Base-by-base conservation (phyloP, 2,888 invertebrate genomes). In the Noctua fimbriata region DNA sequence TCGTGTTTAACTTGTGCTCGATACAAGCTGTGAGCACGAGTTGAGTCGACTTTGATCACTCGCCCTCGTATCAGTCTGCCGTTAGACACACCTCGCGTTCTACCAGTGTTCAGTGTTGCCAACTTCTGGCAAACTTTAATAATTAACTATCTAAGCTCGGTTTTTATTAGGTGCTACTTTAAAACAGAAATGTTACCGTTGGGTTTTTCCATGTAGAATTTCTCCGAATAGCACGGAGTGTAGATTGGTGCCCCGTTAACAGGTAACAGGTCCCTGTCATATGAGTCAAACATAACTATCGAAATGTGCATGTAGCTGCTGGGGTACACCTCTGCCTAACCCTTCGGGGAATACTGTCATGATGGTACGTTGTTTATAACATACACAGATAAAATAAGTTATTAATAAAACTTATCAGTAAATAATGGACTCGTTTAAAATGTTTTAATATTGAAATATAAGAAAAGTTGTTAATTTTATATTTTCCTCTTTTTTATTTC, bases 1-100 rank as follows among this genome's bases (percentile, higher is more conserved):
- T 28, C 63, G 52, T 47, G 75, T 75, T 24, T 28, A 82, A 18
- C 47, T 75, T 36, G 60, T 55, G 67, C 24, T 80, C 60, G 36
- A 76, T 28, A 44, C 69, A 69, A 55, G 76, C 60, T 83, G 83
- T 24, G 76, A 82, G 18, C 80, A 55, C 52, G 49, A 32, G 66
- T 52, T 58, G 60, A 80, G 67, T 44, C 32, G 44, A 83, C 44
- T 80, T 83, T 76, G 60, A 80, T 83, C 60, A 82, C 67, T 69
- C 16, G 44, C 49, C 32, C 14, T 28, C 9, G 44, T 28, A 60
- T 52, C 21, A 52, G 82, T 44, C 24, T 60, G 14, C n/a, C 44
- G 44, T 16, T 52, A 63, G 18, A 9, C 36, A n/a, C 44, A 55
- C 7, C 47, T 32, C 63, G 24, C 47, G 16, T 12, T 7, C 32